Evolutionary conservation across 2,888 invertebrate genomes (phyloP).

Genomic region (Lapara coniferarum): DNA sequence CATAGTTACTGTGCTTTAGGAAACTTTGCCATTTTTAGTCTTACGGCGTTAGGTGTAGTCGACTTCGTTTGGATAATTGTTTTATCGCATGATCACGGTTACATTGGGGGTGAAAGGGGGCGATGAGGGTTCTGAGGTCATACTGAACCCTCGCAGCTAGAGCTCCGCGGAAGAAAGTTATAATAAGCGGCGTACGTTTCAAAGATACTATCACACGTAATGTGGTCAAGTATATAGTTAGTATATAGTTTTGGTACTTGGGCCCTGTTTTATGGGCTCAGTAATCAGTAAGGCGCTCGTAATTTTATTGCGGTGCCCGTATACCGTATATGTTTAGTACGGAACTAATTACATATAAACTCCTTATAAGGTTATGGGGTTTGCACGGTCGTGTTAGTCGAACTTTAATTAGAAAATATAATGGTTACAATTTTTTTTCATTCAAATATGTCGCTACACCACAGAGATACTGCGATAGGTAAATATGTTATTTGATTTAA

Average conservation of each 20-base stretch:
- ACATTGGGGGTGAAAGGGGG: slow-evolving; percentile 44
- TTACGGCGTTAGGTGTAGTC: slow-evolving; percentile 59
- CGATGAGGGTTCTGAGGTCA: slow-evolving; percentile 40
- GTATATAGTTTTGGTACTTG: slow-evolving; percentile 62
- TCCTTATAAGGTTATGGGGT: neutral
- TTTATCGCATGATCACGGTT: slow-evolving; percentile 80
- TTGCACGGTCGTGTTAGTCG: neutral
- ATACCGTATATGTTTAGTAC: slow-evolving; percentile 6
- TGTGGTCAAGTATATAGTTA: slow-evolving; percentile 80
- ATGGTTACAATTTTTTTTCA: no score
- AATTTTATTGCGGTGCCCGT: slow-evolving; percentile 33
- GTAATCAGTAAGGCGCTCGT: slow-evolving; percentile 54
- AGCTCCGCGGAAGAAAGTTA: slow-evolving; percentile 68
- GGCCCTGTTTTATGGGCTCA: slow-evolving; percentile 53
- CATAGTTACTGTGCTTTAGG: slow-evolving; percentile 34
- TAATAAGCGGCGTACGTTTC: slow-evolving; percentile 70
- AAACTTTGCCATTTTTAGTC: slow-evolving; percentile 51
- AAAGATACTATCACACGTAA: slow-evolving; percentile 74
- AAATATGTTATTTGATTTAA: no score
- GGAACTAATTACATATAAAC: slow-evolving; percentile 12
- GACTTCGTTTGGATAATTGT: slow-evolving; percentile 78
- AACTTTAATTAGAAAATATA: neutral
- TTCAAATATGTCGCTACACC: no score
- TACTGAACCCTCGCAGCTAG: slow-evolving; percentile 61
- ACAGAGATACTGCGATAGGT: no score